Conservation (phyloP, 1,140 invertebrate species). For the Trachymyrmex septentrionalis region DNA sequence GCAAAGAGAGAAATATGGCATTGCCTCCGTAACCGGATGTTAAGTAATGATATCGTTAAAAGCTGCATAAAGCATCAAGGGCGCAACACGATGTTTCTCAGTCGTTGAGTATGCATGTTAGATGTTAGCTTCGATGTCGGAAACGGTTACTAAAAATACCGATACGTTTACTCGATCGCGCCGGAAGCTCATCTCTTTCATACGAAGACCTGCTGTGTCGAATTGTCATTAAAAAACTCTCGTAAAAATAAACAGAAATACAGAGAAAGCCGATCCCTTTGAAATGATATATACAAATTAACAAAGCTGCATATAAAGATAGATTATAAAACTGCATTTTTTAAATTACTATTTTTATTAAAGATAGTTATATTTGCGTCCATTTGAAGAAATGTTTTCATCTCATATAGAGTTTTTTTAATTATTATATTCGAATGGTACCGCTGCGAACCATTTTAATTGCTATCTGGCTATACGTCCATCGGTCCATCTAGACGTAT, state of each 20-base stretch:
- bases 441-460: not conserved
- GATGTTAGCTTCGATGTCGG: constrained; percentile 27
- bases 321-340: not conserved
- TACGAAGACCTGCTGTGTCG: not conserved
- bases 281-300: not conserved
- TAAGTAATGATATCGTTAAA: constrained; percentile 34
- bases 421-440: not conserved
- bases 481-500: not conserved
- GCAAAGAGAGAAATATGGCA: not conserved
- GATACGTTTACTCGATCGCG: constrained; percentile 37
- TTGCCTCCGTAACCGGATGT: not conserved
- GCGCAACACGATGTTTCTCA: not conserved
- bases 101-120: not conserved
- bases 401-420: not conserved
- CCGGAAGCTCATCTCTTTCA: constrained; percentile 7
- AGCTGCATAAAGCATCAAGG: not conserved
- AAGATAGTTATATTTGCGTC: not conserved
- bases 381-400: not conserved
- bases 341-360: constrained; percentile 4
- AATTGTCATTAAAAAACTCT: constrained; percentile 5
- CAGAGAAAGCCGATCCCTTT: not conserved
- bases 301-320: not conserved
- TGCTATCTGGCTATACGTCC: not conserved
- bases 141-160: constrained; percentile 52
- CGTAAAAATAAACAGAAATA: not conserved